These are phyloP conservation scores for Fragum sueziense DNA, from an alignment of 2,888 invertebrate genomes.

Conservation along the genomic window DNA sequence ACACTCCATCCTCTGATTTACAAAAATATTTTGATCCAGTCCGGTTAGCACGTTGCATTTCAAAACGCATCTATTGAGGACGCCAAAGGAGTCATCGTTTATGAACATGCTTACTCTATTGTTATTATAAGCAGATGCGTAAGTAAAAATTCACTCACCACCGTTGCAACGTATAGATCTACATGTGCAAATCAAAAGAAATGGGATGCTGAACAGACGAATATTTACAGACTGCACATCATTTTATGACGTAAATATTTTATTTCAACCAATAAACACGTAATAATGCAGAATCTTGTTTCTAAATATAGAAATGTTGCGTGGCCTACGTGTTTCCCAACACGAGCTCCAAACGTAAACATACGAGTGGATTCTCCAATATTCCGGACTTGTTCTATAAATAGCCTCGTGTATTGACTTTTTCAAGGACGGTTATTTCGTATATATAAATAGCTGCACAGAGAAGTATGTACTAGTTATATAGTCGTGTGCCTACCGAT, in stretches of 20 bases:
- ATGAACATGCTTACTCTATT: too few relatives aligned
- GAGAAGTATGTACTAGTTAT: background rate
- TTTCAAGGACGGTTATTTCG: constrained; percentile 37
- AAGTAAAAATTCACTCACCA: too few relatives aligned
- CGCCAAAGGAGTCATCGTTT: too few relatives aligned
- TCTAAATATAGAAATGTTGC: background rate
- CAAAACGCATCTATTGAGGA: too few relatives aligned
- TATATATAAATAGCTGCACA: constrained; percentile 32
- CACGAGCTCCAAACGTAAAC: background rate
- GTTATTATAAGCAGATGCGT: too few relatives aligned
- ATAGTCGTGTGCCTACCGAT: background rate
- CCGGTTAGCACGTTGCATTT: too few relatives aligned
- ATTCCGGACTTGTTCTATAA: constrained; percentile 14
- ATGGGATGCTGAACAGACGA: too few relatives aligned
- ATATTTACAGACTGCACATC: too few relatives aligned
- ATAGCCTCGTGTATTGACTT: constrained; percentile 31
- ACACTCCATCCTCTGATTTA: too few relatives aligned
- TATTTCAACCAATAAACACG: background rate
- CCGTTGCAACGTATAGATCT: too few relatives aligned
- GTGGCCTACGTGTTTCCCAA: constrained; percentile 3
- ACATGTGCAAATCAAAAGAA: too few relatives aligned
- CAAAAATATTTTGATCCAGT: too few relatives aligned
- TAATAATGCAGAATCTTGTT: background rate
- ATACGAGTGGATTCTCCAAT: constrained; percentile 16
- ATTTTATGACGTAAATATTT: background rate